Evolutionary conservation across 2,888 invertebrate species (phyloP).

Genomic region (Sarcophaga variegata): DNA sequence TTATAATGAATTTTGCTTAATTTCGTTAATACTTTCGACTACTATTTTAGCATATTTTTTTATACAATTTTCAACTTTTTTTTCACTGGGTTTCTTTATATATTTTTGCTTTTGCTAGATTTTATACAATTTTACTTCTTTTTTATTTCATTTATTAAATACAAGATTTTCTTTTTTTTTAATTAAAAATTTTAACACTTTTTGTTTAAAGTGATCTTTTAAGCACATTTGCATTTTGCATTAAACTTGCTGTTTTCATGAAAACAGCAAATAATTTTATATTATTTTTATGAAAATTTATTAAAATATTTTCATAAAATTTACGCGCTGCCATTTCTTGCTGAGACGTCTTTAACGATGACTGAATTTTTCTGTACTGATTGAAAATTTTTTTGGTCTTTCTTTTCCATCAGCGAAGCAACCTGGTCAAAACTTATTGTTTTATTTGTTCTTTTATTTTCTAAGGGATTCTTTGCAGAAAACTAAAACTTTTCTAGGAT

Average conservation of each 20-base stretch:
- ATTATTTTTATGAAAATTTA: conserved; percentile 81
- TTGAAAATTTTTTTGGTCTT: conserved; percentile 61
- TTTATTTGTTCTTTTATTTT: conserved; percentile 13
- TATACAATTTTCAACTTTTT: conserved; percentile 31
- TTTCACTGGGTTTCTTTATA: conserved; percentile 41
- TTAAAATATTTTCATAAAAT: conserved; percentile 79
- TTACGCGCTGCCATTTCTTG: conserved; percentile 80
- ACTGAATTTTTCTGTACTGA: conserved; percentile 77
- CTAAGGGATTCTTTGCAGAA: conserved; percentile 45
- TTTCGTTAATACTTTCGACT: conserved; percentile 29
- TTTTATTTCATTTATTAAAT: conserved; percentile 29
- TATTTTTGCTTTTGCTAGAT: conserved; percentile 18
- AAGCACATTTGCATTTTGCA: conserved; percentile 79
- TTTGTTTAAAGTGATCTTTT: conserved; percentile 78
- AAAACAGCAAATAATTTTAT: conserved; percentile 81
- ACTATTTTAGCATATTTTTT: conserved; percentile 31
- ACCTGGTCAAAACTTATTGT: conserved; percentile 46
- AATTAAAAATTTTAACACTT: conserved; percentile 23
- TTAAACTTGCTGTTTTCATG: conserved; percentile 81
- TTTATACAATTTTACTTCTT: conserved; percentile 45
- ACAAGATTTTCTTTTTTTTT: conserved; percentile 20
- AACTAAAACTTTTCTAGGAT: conserved; percentile 39
- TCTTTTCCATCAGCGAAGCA: conserved; percentile 44
- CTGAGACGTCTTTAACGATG: conserved; percentile 73
- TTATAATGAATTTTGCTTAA: neutral